Evolutionary conservation across 1,140 invertebrate species (phyloP), one percentile per base, ranked within the genome.

Genomic region (Drosophila pallidifrons): DNA sequence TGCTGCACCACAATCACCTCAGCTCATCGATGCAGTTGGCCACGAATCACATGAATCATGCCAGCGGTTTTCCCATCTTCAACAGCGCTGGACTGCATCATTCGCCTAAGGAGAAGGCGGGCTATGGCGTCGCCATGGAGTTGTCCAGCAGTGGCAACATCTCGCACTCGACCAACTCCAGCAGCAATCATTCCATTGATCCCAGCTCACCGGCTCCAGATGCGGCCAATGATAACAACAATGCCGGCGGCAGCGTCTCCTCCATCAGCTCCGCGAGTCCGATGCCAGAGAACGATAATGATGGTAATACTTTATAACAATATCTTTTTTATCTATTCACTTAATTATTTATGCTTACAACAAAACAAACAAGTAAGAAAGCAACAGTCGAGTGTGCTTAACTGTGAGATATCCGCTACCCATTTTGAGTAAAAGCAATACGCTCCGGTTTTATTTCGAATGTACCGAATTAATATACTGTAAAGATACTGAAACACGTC

Each of bases 181-280:
- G 86, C 51, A 92, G 83, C 65, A 91, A 87, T 35, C 86, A 92
- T 54, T 91, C 89, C 63, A 91, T 91, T 3, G 91, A 92, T 75
- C 91, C 91, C 15, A 92, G 75, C 43, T 92, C 91, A 0, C 91
- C 91, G 6, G 68, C 86, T 8, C 82, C 85, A 6, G 85, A 92
- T 51, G 73, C 68, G 13, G 54, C 64, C 65, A 87, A 87, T 11
- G 81, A 91, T 13, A 91, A 90, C 51, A 92, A 91, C 47, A 79
- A 73, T 16, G 77, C 82, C 28, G 77, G 90, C 25, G 92, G 92
- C 47, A 92, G 92, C 51, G 78, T 92, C 11, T 92, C 92, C 15
- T 93, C 92, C 25, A 81, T 93, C 4, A 92, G 92, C 45, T 93
- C 92, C 0, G 76, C 74, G 1, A 92, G 92, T 66, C 91, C 92